Evolutionary conservation across 2,113 vertebrate genomes (phyloP), one percentile per base, ranked within the genome.

Genomic region (Rhinoptilus africanus): DNA sequence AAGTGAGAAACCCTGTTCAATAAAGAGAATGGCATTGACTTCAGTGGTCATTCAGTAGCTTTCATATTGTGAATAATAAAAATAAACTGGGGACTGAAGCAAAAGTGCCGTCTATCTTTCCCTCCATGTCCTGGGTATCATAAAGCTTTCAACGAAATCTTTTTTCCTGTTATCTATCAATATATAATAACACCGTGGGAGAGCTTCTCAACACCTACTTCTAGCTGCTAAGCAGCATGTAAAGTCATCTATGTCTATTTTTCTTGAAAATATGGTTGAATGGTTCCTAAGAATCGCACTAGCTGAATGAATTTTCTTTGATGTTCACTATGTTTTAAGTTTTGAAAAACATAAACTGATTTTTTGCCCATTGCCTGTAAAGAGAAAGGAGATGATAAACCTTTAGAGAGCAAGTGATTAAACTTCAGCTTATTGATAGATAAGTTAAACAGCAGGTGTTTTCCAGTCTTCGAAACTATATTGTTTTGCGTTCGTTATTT

Each of bases 321-420:
- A 47, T 74, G 76, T 50, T 53, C 24, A 64, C 30, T 28, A 21
- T 81, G n/a, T 68, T 63, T 62, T 78, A 56, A 30, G 8, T 69
- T 86, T 39, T 47, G 20, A n/a, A 86, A 83, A 79, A 74, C 23
- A 47, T 3, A 6, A 39, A 28, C 45, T 53, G 34, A 47, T 28
- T 72, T 60, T 67, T 78, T 62, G 53, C 57, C 63, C 35, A 68
- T 37, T 86, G 56, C 51, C 57, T 93, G 22, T 82, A 91, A 91
- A 95, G 73, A 95, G 34, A 92, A 93, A 96, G 84, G 85, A 90
- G 78, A 57, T 41, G 16, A 35, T 66, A 89, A 87, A 75, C 54
- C 83, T 79, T 45, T 64, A 57, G 90, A 95, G 59, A 94, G 88
- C 47, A 93, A 92, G 54, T 66, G 41, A 95, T 95, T 89, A 81